A percentile compares a stretch with the other conserved stretches of the same genome.
Evolutionary conservation across 2,113 vertebrate genomes (phyloP).

Genomic region (Nymphicus hollandicus): DNA sequence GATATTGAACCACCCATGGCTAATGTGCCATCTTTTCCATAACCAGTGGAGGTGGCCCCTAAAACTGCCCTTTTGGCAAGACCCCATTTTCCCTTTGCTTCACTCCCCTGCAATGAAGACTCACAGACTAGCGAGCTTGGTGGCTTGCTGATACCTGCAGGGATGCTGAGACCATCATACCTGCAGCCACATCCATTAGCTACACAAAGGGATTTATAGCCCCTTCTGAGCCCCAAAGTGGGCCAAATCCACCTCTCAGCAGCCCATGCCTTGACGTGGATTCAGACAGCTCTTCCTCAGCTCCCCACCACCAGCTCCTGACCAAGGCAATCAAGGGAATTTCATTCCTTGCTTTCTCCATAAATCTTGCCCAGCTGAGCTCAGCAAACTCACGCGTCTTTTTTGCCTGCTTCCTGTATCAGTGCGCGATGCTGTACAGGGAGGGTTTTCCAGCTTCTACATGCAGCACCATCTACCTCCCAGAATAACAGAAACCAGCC

Average conservation of each 20-base stretch:
- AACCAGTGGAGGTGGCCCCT: background rate
- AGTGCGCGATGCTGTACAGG: background rate
- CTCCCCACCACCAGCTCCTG: background rate
- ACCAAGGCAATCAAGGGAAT: background rate
- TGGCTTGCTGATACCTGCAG: background rate
- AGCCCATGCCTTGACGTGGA: background rate
- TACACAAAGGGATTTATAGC: fast-evolving
- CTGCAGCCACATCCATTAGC: background rate
- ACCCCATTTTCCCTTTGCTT: background rate
- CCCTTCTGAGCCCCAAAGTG: background rate
- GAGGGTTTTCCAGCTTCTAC: background rate
- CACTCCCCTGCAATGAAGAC: background rate
- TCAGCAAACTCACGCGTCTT: background rate
- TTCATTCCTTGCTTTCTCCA: background rate
- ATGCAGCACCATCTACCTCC: background rate
- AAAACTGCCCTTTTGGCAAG: background rate
- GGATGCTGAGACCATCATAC: background rate
- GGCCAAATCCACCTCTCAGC: background rate
- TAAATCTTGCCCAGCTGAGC: background rate
- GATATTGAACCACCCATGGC: background rate
- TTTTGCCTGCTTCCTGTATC: background rate
- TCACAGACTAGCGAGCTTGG: background rate
- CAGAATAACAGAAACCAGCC: background rate
- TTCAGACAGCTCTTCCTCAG: background rate
- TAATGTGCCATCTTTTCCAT: background rate